Evolutionary conservation across 2,888 invertebrate species (phyloP), one percentile per base, ranked within the genome.

Genomic region (Ochropleura leucogaster): DNA sequence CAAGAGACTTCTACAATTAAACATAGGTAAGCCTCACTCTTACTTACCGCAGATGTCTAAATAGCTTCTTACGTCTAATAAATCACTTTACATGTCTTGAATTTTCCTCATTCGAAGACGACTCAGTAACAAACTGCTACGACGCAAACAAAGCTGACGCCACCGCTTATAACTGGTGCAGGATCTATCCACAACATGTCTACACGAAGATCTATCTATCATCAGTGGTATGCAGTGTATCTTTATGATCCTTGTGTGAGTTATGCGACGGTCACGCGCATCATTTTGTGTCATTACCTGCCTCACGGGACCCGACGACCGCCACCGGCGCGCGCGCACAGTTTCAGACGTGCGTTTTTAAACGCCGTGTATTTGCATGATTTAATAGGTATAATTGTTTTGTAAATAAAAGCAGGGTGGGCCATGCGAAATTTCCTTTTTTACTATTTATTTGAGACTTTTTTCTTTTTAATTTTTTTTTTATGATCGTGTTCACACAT

Each of bases 281-380:
- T 93, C 91, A 92, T 93, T 93, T 94, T 93, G 92, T 94, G 91
- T 94, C 93, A 92, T 93, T 93, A 93, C 93, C 92, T 93, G 92
- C 90, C 92, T 90, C 91, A 90, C 89, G 90, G 90, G 91, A 89
- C 89, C 85, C 87, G 83, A 82, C 86, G 88, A 83, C 89, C 85
- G 87, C 89, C 90, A 91, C 89, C 90, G 90, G 89, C 90, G 89
- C 87, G 83, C 88, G 87, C 85, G 87, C 85, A 88, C 84, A 86
- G 77, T 69, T 91, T 84, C 71, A 85, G 87, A 94, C 85, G 84
- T 79, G 80, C 82, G 90, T 53, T 85, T 82, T 74, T 62, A 89
- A 89, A 83, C 88, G 90, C 80, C 8, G n/a, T 44, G 49, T 57
- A 70, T 84, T 73, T 74, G 30, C 49, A 62, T 62, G 57, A 65